Base-by-base conservation (phyloP, 2,888 invertebrate species). In the Agonopterix alstromeriana region DNA sequence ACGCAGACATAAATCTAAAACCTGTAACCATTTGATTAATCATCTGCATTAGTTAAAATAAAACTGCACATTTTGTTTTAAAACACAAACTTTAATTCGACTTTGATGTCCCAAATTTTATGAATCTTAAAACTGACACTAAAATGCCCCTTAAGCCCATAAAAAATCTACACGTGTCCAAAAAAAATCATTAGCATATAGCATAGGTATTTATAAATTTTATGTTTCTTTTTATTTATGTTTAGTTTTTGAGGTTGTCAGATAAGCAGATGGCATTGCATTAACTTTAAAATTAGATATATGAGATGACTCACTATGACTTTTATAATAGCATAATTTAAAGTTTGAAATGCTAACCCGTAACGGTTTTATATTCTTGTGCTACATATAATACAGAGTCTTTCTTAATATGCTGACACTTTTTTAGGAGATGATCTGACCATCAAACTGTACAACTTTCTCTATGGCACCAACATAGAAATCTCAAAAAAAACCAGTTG, bases 161-260 rank as follows among this genome's bases (percentile, higher is more conserved):
- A 46, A 47, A 41, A 48, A 43, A 17, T 27, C 27, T 27, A 43
- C 43, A 43, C 27, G 43, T 43, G 43, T 43, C 43, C 43, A n/a
- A 43, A 43, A 27, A 27, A 27, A 43, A 43, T 9, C 27, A 43
- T 43, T 43, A 43, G 43, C 43, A 43, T 43, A 27, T 43, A 43
- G n/a, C 43, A 43, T 43, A 17, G 43, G 27, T 53, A 52, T 56
- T 53, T 52, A 53, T 50, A 48, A 43, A 42, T 49, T 50, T 48
- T 50, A 53, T 50, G 49, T 48, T 48, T 40, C 42, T n/a, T 44
- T 47, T 49, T 50, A 54, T 54, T 52, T 52, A 51, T 52, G 47
- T 11, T 14, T 36, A n/a, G 45, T 38, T 27, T 46, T 42, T 42
- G 36, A 41, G 38, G 42, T 50, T 47, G 14, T 47, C 40, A 38